Conservation (phyloP, 1,140 invertebrate genomes). For the Drosophila pandora region DNA sequence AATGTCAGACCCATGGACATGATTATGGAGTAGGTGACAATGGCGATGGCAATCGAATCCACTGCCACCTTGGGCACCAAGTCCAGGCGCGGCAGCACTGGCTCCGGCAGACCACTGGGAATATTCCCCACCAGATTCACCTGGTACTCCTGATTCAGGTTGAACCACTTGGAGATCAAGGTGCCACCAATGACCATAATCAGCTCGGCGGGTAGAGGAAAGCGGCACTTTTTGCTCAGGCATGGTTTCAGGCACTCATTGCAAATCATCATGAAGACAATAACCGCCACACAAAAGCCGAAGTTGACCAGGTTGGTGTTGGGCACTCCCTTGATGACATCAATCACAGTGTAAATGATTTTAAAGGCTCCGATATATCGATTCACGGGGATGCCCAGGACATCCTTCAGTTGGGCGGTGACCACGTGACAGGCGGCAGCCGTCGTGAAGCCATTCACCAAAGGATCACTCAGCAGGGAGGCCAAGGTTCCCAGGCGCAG, state of each 20-base stretch:
- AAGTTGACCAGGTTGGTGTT: constrained; percentile 88
- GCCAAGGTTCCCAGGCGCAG: constrained; percentile 92
- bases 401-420: constrained; percentile 94
- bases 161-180: constrained; percentile 86
- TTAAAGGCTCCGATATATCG: constrained; percentile 89
- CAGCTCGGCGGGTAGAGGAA: constrained; percentile 95
- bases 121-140: constrained; percentile 88
- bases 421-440: constrained; percentile 95
- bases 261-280: constrained; percentile 89
- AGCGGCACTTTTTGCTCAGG: constrained; percentile 88
- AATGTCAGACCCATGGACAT: constrained; percentile 97
- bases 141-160: constrained; percentile 65
- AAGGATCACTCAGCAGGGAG: constrained; percentile 93
- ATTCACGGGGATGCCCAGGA: constrained; percentile 90
- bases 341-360: constrained; percentile 88
- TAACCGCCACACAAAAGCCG: constrained; percentile 88
- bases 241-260: constrained; percentile 93
- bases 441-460: constrained; percentile 96
- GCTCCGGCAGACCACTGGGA: constrained; percentile 87
- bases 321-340: constrained; percentile 86
- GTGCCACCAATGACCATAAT: constrained; percentile 92
- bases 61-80: constrained; percentile 84
- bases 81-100: constrained; percentile 84
- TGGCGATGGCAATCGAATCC: constrained; percentile 89
- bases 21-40: constrained; percentile 95